phyloP scores from a whole-genome alignment of 2,797 vertebrate species.

The Phoebastria nigripes region DNA sequence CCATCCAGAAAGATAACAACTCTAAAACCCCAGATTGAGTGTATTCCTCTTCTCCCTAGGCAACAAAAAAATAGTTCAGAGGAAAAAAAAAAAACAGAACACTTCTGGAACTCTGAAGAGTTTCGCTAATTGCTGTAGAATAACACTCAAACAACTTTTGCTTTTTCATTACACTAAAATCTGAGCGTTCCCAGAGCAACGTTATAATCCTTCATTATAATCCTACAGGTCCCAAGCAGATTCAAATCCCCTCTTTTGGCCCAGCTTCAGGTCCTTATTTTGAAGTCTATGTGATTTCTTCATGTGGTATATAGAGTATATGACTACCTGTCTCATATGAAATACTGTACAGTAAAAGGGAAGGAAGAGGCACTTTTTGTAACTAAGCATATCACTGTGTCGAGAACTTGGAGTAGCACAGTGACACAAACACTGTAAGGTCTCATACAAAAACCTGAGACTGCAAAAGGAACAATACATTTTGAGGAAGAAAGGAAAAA shows the following conservation, averaged over 20 bases:
- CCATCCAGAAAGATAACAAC: not conserved
- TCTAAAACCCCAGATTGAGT: not conserved
- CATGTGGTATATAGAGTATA: too few species aligned
- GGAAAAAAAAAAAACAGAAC: not conserved
- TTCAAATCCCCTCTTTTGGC: not conserved
- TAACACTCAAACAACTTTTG: not conserved
- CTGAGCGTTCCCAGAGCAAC: not conserved
- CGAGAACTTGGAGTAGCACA: conserved; percentile 18
- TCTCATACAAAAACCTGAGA: not conserved
- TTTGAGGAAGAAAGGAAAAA: not conserved
- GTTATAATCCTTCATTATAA: not conserved
- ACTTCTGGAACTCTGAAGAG: not conserved
- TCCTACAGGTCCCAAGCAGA: not conserved
- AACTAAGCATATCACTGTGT: not conserved
- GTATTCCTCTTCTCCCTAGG: not conserved
- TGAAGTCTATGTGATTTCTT: not conserved
- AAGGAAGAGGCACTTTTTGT: conserved; percentile 20
- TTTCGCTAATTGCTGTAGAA: not conserved
- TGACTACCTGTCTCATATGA: not conserved
- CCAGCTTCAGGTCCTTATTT: not conserved
- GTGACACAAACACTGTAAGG: not conserved
- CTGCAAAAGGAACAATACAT: not conserved
- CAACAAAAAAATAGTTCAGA: not conserved
- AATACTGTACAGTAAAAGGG: not conserved
- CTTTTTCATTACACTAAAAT: not conserved